Base-by-base conservation (phyloP, 53 echinoderm and acorn worm genomes). In the Henricia sp. region DNA sequence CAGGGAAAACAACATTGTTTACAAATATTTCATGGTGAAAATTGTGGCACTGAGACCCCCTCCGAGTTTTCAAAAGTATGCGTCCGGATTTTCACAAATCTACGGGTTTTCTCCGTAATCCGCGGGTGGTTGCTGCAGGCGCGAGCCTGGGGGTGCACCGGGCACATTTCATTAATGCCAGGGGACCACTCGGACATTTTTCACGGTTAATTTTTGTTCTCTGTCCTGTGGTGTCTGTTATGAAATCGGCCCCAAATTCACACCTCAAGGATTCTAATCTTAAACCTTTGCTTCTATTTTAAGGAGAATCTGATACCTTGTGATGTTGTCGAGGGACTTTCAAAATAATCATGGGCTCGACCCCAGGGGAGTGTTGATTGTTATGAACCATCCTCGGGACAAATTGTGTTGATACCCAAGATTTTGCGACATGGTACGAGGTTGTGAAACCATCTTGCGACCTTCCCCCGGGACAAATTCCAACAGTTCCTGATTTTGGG, bases 91-190 rank as follows among this genome's bases (percentile, higher is more conserved):
- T 56, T 12, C n/a, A 17, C 0, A 56, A n/a, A n/a, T 25, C 56
- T 28, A 24, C 25, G 19, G 2, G 1, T 63, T 26, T 19, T 19
- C 63, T 30, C 35, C 26, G 35, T 17, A 63, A 35, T 32, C 35
- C 33, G 63, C 35, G 30, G 14, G 63, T 17, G 16, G 8, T 17
- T 19, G 0, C 16, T 33, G 63, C n/a, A n/a, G n/a, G n/a, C n/a
- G n/a, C n/a, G n/a, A n/a, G n/a, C 16, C 27, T 35, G 35, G 63
- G 63, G 63, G 63, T 32, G 30, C 16, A 32, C 33, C 12, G 63
- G 32, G 23, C 32, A 39, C 67, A 67, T 67, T 67, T 67, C 39
- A 67, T 67, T 67, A 67, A 37, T 67, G 39, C 67, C 67, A 2
- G 39, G 67, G 67, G 67, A 67, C 4, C 23, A 38, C 37, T 40